Conservation (phyloP, 2,888 invertebrate species). For the Pecten maximus region DNA sequence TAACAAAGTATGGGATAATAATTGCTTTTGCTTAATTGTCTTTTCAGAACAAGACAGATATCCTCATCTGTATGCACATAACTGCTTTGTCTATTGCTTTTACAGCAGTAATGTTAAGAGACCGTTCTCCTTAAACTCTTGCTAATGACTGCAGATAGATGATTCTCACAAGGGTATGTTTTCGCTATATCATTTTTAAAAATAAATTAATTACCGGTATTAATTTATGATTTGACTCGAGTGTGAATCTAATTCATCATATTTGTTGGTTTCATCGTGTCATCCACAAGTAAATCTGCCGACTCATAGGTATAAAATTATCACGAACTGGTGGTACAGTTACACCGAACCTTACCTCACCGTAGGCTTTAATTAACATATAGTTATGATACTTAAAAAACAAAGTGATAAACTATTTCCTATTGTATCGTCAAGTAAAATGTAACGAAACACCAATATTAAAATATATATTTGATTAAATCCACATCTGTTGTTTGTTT, state of each 20-base stretch:
- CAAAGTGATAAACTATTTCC: neutral
- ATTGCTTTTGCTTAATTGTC: no score
- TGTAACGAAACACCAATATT: no score
- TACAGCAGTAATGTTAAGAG: no score
- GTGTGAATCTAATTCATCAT: neutral
- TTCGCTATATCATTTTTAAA: neutral
- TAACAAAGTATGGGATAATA: no score
- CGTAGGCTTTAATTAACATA: neutral
- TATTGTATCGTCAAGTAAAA: neutral
- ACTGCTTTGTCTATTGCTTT: no score
- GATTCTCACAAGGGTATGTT: neutral
- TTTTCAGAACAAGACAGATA: no score
- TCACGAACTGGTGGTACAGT: neutral
- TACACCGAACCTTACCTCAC: neutral
- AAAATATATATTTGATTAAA: neutral
- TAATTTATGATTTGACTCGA: neutral
- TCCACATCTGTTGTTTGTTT: neutral
- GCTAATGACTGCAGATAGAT: neutral
- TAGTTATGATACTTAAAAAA: neutral
- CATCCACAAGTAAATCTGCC: neutral
- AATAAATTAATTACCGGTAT: neutral
- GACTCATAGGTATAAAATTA: neutral
- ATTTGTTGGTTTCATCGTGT: neutral
- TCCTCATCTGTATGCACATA: no score
- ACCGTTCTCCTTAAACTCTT: no score